Conservation (phyloP, 1,140 invertebrate genomes). For the Drosophila murphyi region DNA sequence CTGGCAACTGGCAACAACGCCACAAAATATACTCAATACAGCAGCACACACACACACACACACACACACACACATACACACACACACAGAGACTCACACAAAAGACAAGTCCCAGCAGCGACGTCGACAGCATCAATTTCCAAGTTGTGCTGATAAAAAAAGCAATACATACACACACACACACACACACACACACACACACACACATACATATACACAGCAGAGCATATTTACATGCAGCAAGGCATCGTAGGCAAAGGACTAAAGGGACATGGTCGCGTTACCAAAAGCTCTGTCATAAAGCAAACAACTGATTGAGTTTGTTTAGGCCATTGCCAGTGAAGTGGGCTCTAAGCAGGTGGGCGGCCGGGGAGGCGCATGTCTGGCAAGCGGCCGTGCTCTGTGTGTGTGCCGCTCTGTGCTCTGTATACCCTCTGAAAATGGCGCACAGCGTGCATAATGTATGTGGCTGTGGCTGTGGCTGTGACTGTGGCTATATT, state of each 20-base stretch:
- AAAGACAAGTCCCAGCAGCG: constrained; percentile 37
- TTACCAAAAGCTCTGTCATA: constrained; percentile 55
- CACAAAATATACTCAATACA: constrained; percentile 43
- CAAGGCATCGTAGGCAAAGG: constrained; percentile 32
- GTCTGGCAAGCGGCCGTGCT: background rate
- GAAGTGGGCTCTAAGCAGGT: background rate
- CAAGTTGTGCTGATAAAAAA: constrained; percentile 47
- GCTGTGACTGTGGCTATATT: no score
- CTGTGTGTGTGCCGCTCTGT: background rate
- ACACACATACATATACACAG: background rate
- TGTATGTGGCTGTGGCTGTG: no score
- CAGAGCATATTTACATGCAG: background rate
- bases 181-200: constrained; percentile 1
- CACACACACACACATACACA: constrained; percentile 28
- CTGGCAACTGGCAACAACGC: constrained; percentile 38
- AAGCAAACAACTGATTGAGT: constrained; percentile 66
- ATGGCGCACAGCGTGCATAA: no score
- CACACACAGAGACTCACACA: constrained; percentile 3
- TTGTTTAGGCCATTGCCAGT: constrained; percentile 56
- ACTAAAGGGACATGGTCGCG: constrained; percentile 42
- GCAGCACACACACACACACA: constrained; percentile 37
- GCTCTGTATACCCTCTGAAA: no score
- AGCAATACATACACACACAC: constrained; percentile 18
- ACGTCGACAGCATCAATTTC: constrained; percentile 53
- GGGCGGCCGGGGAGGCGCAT: background rate